A percentile compares a stretch with the other conserved stretches of the same genome.
phyloP scores from a whole-genome alignment of 2,888 invertebrate genomes.

The Ceratothoa steindachneri region DNA sequence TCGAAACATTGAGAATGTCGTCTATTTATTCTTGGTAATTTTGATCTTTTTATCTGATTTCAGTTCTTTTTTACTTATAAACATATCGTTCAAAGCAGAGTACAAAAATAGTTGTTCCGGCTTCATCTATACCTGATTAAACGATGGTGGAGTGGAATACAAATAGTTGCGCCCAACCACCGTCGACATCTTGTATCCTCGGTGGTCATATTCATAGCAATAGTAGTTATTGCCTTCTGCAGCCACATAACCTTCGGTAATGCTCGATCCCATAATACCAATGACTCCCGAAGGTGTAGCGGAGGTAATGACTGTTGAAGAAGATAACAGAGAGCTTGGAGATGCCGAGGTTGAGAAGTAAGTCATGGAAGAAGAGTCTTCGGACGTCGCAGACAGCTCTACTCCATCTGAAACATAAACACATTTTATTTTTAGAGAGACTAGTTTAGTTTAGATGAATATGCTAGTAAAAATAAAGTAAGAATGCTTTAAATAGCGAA shows the following conservation, averaged over 20 bases:
- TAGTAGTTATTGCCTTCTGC: slow-evolving; percentile 19
- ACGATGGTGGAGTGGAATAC: slow-evolving; percentile 25
- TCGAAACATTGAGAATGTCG: background rate
- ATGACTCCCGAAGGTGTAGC: background rate
- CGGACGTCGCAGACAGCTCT: background rate
- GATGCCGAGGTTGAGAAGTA: background rate
- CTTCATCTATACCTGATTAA: slow-evolving; percentile 42
- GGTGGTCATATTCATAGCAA: slow-evolving; percentile 30
- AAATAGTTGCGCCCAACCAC: slow-evolving; percentile 33
- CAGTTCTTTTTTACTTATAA: background rate
- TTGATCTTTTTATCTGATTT: background rate
- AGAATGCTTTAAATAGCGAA: too few relatives aligned
- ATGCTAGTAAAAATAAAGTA: too few relatives aligned
- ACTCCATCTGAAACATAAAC: background rate
- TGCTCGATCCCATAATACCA: background rate
- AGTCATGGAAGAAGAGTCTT: background rate
- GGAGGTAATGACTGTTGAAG: background rate
- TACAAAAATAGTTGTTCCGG: too few relatives aligned
- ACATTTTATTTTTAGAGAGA: too few relatives aligned
- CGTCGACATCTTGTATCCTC: slow-evolving; percentile 27
- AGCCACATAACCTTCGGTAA: slow-evolving; percentile 11
- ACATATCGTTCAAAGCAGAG: background rate
- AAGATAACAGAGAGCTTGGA: background rate
- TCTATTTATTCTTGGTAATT: background rate
- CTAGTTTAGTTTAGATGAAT: too few relatives aligned